Evolutionary conservation across 1,140 invertebrate species (phyloP), one percentile per base, ranked within the genome.

Genomic region (Philotrypesis tridentata): DNA sequence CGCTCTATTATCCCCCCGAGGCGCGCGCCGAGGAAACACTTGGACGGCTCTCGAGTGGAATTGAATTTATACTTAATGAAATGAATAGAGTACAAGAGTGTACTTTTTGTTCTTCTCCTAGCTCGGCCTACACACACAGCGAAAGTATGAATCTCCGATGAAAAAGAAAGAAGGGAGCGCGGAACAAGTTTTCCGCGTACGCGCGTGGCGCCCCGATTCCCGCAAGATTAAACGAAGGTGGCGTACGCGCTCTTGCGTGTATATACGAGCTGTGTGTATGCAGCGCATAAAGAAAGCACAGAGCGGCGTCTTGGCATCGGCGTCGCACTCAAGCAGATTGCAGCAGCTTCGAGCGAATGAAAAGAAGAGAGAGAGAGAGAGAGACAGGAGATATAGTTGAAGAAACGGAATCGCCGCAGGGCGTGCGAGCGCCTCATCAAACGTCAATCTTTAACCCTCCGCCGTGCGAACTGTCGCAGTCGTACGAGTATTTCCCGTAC

Each of bases 391-490:
- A 29, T 12, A 70, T 11, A 33, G 67, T 29, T 9, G n/a, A 33
- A 70, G 27, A n/a, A 21, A 33, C 31, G 29, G 67, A 70, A 70
- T 40, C 7, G 67, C 67, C 31, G 6, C 31, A 70, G 67, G 67
- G 67, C 67, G 67, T 31, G 67, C 37, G 31, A 29, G 31, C n/a
- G n/a, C 31, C 31, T 70, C 67, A 70, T 70, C 67, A 70, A 70
- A 70, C 21, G 67, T 37, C 67, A 70, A 70, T 70, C 67, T 70
- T 31, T 31, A 70, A 37, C 67, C 67, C 67, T 21, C 17, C 67
- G 29, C n/a, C 48, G 48, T 17, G 21, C 48, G 48, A 55, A 7
- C 21, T n/a, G 48, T 43, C 48, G 48, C 48, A 37, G 33, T 37
- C 9, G 33, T 37, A 37, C 33, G 9, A 5, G 33, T 37, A 37